phyloP scores from a whole-genome alignment of 2,113 vertebrate species.

The Neotragus pygmaeus region DNA sequence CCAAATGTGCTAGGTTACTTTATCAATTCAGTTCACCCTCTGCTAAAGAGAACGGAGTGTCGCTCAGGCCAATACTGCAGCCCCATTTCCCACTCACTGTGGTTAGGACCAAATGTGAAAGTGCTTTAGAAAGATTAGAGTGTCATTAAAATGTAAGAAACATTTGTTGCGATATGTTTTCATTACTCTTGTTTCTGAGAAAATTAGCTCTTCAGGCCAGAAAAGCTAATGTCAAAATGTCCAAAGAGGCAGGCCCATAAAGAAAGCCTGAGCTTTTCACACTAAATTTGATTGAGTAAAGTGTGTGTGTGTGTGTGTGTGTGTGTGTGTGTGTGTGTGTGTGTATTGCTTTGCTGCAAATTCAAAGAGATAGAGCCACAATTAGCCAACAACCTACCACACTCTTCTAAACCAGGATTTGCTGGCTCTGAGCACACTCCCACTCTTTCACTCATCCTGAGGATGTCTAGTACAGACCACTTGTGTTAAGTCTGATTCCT shows the following conservation, averaged over 20 bases:
- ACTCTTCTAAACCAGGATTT: neutral
- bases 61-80: fast-evolving
- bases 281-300: neutral
- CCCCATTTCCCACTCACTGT: neutral
- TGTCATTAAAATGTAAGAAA: neutral
- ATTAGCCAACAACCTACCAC: neutral
- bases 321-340: neutral
- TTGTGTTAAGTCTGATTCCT: neutral
- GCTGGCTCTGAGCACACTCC: too few species aligned
- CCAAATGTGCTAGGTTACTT: neutral
- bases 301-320: neutral
- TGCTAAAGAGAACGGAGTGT: neutral
- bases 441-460: neutral
- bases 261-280: neutral
- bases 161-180: neutral
- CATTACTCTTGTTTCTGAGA: slow-evolving; percentile 19
- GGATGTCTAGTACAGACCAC: too few species aligned
- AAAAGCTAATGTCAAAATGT: slow-evolving; percentile 7
- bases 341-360: neutral
- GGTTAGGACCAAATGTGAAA: neutral
- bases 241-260: neutral
- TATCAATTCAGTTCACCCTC: neutral
- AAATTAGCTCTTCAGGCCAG: slow-evolving; percentile 18
- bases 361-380: neutral
- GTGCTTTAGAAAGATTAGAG: neutral